Percentiles rank a stretch among this genome's conserved stretches.
phyloP scores from a whole-genome alignment of 2,113 vertebrate species.

The Heptranchias perlo region DNA sequence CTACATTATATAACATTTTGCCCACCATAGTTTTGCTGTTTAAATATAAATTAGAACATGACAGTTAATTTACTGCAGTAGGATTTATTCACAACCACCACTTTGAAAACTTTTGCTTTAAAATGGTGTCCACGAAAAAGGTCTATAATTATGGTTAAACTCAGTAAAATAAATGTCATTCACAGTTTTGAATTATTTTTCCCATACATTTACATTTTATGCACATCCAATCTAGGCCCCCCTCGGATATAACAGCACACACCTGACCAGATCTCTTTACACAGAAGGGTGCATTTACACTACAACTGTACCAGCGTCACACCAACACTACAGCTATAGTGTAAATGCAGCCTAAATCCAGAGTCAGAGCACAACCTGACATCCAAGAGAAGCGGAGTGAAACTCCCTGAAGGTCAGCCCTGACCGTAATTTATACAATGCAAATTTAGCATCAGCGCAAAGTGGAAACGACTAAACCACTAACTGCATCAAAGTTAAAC shows the following conservation, averaged over 20 bases:
- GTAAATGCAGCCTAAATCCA: not conserved
- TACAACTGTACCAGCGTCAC: not conserved
- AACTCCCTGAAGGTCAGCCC: not conserved
- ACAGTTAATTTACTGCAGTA: no score
- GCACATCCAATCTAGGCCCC: no score
- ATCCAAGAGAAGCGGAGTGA: not conserved
- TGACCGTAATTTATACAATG: not conserved
- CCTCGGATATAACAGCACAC: not conserved
- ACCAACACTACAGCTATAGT: not conserved
- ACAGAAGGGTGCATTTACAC: not conserved
- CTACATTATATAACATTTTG: no score
- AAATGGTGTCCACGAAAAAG: no score
- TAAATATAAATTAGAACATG: no score
- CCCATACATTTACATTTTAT: no score
- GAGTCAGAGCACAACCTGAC: not conserved
- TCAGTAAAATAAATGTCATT: no score
- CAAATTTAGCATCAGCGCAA: not conserved
- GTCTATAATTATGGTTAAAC: no score
- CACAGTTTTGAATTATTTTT: no score
- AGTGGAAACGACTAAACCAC: not conserved
- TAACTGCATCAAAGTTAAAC: not conserved
- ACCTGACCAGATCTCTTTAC: not conserved
- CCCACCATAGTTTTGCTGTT: no score
- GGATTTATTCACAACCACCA: no score
- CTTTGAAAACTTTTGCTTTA: no score